Conservation (phyloP, 2,113 vertebrate genomes). For the Erinaceus europaeus region DNA sequence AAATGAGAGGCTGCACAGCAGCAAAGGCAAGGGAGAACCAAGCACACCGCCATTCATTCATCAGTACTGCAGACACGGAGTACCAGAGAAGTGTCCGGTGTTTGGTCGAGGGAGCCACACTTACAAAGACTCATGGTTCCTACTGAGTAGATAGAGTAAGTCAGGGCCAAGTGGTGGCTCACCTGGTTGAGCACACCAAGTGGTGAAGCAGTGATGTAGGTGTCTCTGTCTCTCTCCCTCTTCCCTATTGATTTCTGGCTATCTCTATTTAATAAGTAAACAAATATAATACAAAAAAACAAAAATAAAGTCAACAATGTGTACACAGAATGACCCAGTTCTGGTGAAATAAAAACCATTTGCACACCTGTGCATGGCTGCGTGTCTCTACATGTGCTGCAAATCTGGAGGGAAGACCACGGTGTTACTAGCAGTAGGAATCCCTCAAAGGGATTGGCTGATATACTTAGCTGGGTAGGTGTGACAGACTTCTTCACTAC, state of each 20-base stretch:
- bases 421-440: background rate
- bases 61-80: background rate
- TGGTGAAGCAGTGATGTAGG: too few relatives aligned
- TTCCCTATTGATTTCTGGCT: too few relatives aligned
- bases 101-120: background rate
- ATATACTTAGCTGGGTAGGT: background rate
- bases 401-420: background rate
- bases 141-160: background rate
- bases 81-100: background rate
- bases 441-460: background rate
- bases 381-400: background rate
- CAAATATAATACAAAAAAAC: too few relatives aligned
- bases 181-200: too few relatives aligned
- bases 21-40: too few relatives aligned
- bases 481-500: too few relatives aligned
- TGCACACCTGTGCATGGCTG: background rate
- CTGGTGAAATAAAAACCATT: background rate
- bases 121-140: background rate
- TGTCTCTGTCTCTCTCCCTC: too few relatives aligned
- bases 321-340: background rate
- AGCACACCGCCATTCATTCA: too few relatives aligned
- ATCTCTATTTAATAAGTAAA: too few relatives aligned
- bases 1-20: too few relatives aligned
- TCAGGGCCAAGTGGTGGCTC: too few relatives aligned
- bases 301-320: too few relatives aligned